A percentile compares a stretch with the other conserved stretches of the same genome.
Evolutionary conservation across 2,113 vertebrate genomes (phyloP).

Genomic region (Cryptotis parvus): DNA sequence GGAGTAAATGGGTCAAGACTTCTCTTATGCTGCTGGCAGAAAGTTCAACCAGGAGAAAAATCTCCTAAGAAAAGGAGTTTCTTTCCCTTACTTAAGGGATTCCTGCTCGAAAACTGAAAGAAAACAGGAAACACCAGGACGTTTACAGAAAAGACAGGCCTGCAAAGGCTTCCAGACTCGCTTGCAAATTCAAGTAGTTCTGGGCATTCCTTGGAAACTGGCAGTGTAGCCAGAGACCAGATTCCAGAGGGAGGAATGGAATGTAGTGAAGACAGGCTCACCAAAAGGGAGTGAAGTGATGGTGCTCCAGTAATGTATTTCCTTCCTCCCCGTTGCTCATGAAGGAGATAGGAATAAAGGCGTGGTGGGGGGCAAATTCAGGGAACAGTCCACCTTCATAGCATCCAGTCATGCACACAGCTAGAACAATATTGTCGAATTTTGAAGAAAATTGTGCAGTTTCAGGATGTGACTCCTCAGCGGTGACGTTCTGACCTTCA

Average conservation of each 20-base stretch:
- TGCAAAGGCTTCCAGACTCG: not conserved
- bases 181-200: constrained; percentile 1
- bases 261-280: not conserved
- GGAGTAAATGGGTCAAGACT: not conserved
- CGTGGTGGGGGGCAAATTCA: not conserved
- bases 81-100: constrained; percentile 18
- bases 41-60: not conserved
- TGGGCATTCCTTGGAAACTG: not conserved
- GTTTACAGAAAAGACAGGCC: constrained; percentile 38
- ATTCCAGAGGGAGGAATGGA: not conserved
- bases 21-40: constrained; percentile 1
- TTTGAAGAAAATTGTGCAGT: not conserved
- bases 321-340: not conserved
- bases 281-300: not conserved
- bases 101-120: constrained; percentile 25
- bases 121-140: constrained; percentile 28
- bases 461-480: too few species aligned
- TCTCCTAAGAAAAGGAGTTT: constrained; percentile 18
- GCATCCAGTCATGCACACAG: not conserved
- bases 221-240: not conserved
- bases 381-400: not conserved
- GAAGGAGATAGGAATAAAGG: not conserved
- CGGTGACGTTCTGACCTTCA: too few species aligned
- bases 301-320: not conserved
- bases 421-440: not conserved